Base-by-base conservation (phyloP, 1,140 invertebrate genomes). In the Triops cancriformis region DNA sequence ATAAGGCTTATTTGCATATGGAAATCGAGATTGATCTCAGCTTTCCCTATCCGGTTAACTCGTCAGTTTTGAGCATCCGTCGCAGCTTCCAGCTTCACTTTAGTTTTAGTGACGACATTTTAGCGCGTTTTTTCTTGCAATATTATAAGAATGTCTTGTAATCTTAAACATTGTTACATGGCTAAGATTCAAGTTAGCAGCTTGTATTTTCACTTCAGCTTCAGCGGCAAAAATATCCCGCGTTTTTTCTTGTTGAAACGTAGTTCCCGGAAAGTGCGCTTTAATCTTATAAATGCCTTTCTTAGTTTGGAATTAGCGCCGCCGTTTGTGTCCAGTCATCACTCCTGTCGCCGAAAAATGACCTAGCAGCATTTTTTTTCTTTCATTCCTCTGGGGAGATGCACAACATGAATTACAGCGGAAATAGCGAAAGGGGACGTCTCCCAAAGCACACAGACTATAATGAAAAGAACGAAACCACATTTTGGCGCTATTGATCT, bases 1-100 rank as follows among this genome's bases (percentile, higher is more conserved):
- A 64, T n/a, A 64, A 64, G n/a, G 51, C 51, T 64, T 23, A 23
- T 64, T 64, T 64, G 51, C 51, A 64, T 64, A 64, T 64, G 51
- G 14, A 64, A 64, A 64, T 64, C 51, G 51, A 64, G 51, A 64
- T 64, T 23, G 51, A 64, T 23, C 51, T 64, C 51, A 64, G 51
- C 51, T 64, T 64, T 64, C 51, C 14, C 51, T 64, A 64, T 23
- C 51, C 51, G 9, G 51, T 64, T 64, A 6, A 64, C 14, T 23
- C 51, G 51, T 45, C 14, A 64, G 18, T 14, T 9, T 64, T 23
- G 51, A 4, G 10, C 51, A 64, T 64, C 51, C 51, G 10, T 23
- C 10, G 51, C 51, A 64, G 51, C n/a, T 0, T 12, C 11, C 43
- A 12, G 11, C 43, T 45, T 45, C n/a, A 37, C 31, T 37, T 2